Evolutionary conservation across 1,140 invertebrate genomes (phyloP), one percentile per base, ranked within the genome.

Genomic region (Agrypnia vestita): DNA sequence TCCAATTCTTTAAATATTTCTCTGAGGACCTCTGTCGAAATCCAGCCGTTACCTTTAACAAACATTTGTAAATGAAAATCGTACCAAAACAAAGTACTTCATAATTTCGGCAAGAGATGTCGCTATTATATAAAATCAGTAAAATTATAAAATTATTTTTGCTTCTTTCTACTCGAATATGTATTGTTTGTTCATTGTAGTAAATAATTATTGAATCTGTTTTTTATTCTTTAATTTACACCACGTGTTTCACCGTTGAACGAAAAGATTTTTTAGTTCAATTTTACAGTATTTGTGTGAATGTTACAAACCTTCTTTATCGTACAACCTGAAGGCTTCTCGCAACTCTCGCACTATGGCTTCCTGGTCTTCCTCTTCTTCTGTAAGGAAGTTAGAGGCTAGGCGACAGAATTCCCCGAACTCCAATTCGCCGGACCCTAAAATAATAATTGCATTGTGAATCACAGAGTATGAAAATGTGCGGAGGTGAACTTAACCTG

Each of bases 301-400:
- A n/a, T n/a, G n/a, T 35, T 51, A 59, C 19, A 64, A 76, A 91
- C 93, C 89, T 86, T 94, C 93, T 86, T 91, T 92, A 83, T 96
- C 95, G 84, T 96, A 96, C 71, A 96, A 90, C 84, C 95, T 88
- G 87, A 96, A 96, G 46, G 95, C 95, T 87, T 96, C 95, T 84
- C 94, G 93, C 0, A 96, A 87, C 86, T 96, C 95, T 79, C 91
- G 89, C 83, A 93, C 89, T 85, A 95, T 92, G 0, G 93, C 93
- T 80, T 93, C 93, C 47, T 91, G 91, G 86, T 95, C 94, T 85
- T 94, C 92, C 78, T 94, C 91, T 51, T 91, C 91, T 86, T 92
- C 92, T 84, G 86, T 86, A 25, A 94, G 88, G 85, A 94, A 94
- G 25, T 91, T 90, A 59, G 89, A 84, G 4, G 91, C 92, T 49